Conservation (phyloP, 2,113 vertebrate genomes). For the cat (Felis catus) region DNA sequence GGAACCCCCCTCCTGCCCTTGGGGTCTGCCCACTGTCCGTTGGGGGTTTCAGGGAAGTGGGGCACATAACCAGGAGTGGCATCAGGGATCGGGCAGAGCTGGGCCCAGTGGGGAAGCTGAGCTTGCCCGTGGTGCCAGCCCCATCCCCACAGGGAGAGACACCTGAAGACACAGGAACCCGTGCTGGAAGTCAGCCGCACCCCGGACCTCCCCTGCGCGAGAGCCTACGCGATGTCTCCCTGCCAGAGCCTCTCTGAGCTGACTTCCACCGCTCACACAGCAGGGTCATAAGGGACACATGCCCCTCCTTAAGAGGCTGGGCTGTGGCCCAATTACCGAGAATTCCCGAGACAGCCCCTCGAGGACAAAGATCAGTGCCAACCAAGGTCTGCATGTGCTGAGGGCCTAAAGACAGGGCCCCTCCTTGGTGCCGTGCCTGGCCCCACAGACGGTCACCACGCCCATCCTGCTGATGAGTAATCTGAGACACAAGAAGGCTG, state of each 20-base stretch:
- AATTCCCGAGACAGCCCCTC: background rate
- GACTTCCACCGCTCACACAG: no score
- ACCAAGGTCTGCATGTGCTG: background rate
- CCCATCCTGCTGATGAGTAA: no score
- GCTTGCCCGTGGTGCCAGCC: fast-evolving
- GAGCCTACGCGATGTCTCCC: background rate
- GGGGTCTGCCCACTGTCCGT: background rate
- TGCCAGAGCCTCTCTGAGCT: fast-evolving
- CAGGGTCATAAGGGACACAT: fast-evolving
- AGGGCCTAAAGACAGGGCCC: background rate
- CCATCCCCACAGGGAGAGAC: background rate
- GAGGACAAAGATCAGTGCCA: background rate
- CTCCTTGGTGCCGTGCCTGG: background rate
- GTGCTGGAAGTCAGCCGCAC: background rate
- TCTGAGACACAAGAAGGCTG: fast-evolving
- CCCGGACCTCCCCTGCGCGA: background rate
- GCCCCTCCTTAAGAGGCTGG: fast-evolving
- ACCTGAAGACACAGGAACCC: background rate
- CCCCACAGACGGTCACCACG: fast-evolving
- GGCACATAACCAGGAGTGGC: fast-evolving
- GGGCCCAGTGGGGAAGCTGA: background rate
- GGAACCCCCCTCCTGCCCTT: no score
- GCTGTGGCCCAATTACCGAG: fast-evolving
- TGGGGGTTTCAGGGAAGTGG: background rate
- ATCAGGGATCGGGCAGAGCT: background rate